Evolutionary conservation across 2,888 invertebrate species (phyloP).

Genomic region (Thecocarcelia acutangulata): DNA sequence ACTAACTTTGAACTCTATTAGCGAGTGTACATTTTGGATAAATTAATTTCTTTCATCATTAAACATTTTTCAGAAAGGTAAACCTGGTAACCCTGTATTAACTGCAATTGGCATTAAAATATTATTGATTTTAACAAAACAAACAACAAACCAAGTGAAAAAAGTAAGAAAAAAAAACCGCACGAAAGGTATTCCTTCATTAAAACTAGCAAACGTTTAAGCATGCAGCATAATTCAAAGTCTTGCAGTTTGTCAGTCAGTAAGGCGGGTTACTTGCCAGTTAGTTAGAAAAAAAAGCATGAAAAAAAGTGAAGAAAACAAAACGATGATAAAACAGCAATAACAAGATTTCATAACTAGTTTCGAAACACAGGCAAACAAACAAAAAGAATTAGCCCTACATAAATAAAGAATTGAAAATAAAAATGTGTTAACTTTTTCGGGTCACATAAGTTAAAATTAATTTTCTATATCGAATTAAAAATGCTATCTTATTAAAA

Average conservation of each 20-base stretch:
- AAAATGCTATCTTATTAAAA: no score
- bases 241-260: slow-evolving; percentile 5
- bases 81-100: slow-evolving; percentile 21
- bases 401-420: not conserved
- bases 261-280: not conserved
- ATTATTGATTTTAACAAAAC: slow-evolving; percentile 50
- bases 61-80: not conserved
- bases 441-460: no score
- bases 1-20: no score
- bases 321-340: slow-evolving; percentile 7
- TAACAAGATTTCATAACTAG: slow-evolving; percentile 49
- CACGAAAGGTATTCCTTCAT: slow-evolving; percentile 31
- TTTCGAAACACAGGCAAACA: slow-evolving; percentile 3
- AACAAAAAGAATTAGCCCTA: not conserved
- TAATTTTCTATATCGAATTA: no score
- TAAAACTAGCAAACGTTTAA: slow-evolving; percentile 43
- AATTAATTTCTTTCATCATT: not conserved
- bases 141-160: slow-evolving; percentile 23
- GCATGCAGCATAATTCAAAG: slow-evolving; percentile 28
- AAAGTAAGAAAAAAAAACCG: not conserved
- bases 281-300: not conserved
- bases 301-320: slow-evolving; percentile 1
- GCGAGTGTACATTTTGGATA: not conserved
- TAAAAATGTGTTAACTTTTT: no score
- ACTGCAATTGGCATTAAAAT: slow-evolving; percentile 28